Base-by-base conservation (phyloP, 2,888 invertebrate genomes). In the Chrysolina haemoptera region DNA sequence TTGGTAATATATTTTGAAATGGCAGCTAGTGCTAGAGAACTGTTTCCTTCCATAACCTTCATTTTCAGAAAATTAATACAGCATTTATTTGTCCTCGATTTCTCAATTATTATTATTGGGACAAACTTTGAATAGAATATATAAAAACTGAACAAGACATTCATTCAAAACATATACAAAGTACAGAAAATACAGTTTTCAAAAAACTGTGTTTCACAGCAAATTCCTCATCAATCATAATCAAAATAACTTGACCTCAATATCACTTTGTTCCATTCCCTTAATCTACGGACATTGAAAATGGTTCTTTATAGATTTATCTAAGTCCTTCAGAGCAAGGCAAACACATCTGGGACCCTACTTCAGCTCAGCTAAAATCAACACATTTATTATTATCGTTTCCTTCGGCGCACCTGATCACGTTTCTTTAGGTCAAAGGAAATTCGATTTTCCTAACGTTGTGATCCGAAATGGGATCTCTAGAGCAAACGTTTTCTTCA, bases 351-450 rank as follows among this genome's bases (percentile, higher is more conserved):
- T 41, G 62, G 43, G 69, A 69, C 46, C 62, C 62, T 59, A 62
- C 62, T 69, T 48, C 48, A 46, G 27, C 62, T 62, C 62, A 43
- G 66, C 66, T 66, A 72, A 72, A 75, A 65, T 72, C 75, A 75
- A 75, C 75, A 67, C 69, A 70, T 75, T 75, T 71, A 75, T 68
- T 68, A 72, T 72, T 70, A 75, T 75, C 67, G 71, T 67, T 69
- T 41, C 68, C 41, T 62, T 27, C 53, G 41, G 55, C 50, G 59
- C 75, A 75, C 75, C 75, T 75, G 75, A 70, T 75, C 70, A 63
- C 75, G 62, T 40, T 66, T 55, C 68, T 75, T 55, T 68, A 50
- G 48, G 53, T 48, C 70, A 40, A 53, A n/a, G 48, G 35, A 59
- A 71, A 71, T 67, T 71, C 67, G 48, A 71, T 71, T 71, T 67